Conservation (phyloP, 2,113 vertebrate genomes). For the Athene cunicularia region DNA sequence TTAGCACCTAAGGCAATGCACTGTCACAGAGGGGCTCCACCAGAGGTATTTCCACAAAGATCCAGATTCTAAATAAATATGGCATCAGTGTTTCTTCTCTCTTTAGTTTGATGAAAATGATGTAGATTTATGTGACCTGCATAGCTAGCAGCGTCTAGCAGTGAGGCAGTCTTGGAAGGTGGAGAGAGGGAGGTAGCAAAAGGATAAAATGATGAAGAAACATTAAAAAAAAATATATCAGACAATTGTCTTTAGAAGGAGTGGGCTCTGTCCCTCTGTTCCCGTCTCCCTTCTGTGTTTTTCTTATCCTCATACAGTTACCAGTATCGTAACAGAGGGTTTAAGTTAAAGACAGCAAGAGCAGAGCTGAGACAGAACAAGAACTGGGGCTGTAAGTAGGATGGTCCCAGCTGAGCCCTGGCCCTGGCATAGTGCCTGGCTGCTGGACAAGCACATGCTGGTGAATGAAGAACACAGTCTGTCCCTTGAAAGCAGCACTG, state of each 20-base stretch:
- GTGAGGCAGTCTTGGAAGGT: neutral
- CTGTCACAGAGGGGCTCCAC: neutral
- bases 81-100: neutral
- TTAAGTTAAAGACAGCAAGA: neutral
- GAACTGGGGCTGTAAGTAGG: neutral
- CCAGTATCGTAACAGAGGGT: neutral
- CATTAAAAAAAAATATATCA: no score
- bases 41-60: neutral
- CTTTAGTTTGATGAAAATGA: neutral
- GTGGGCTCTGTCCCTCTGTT: neutral
- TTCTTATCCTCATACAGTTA: neutral
- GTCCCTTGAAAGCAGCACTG: neutral
- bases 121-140: neutral
- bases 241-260: neutral
- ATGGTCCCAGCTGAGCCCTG: neutral
- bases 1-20: no score
- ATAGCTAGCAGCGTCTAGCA: neutral
- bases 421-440: neutral
- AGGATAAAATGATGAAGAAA: neutral
- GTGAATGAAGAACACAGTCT: neutral
- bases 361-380: neutral
- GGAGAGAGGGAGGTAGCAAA: neutral
- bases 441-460: neutral
- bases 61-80: neutral
- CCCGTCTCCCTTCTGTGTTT: neutral